A percentile compares a stretch with the other conserved stretches of the same genome.
phyloP scores from a whole-genome alignment of 2,888 invertebrate species.

The Campoplex capitator region DNA sequence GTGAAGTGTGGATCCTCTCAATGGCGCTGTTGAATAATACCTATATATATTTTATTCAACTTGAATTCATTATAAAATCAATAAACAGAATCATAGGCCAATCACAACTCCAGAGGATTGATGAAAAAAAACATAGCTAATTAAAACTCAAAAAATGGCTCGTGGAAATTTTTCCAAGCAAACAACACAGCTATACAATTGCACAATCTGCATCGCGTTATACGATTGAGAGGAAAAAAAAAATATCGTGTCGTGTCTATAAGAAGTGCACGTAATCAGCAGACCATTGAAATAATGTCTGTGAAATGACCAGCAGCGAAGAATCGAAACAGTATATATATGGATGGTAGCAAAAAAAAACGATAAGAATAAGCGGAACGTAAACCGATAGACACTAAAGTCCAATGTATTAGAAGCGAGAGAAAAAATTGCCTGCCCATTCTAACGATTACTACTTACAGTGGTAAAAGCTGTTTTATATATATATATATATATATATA shows the following conservation, averaged over 20 bases:
- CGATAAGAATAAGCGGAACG: conserved; percentile 17
- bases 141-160: background rate
- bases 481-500: conserved; percentile 14
- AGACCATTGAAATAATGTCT: conserved; percentile 45
- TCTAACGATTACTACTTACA: conserved; percentile 65
- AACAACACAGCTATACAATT: background rate
- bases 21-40: background rate
- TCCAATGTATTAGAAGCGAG: conserved; percentile 14
- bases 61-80: background rate
- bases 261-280: conserved; percentile 38
- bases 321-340: background rate
- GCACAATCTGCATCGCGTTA: background rate
- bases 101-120: background rate
- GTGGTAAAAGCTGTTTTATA: conserved; percentile 48
- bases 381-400: conserved; percentile 17
- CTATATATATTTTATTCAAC: too few species aligned
- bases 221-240: background rate
- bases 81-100: background rate
- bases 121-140: background rate
- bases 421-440: conserved; percentile 60
- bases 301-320: background rate
- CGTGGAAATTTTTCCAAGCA: background rate
- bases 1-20: background rate
- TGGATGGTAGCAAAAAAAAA: conserved; percentile 28
- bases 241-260: conserved; percentile 12